phyloP scores from a whole-genome alignment of 2,888 invertebrate genomes.

The Cataglyphis cursor region DNA sequence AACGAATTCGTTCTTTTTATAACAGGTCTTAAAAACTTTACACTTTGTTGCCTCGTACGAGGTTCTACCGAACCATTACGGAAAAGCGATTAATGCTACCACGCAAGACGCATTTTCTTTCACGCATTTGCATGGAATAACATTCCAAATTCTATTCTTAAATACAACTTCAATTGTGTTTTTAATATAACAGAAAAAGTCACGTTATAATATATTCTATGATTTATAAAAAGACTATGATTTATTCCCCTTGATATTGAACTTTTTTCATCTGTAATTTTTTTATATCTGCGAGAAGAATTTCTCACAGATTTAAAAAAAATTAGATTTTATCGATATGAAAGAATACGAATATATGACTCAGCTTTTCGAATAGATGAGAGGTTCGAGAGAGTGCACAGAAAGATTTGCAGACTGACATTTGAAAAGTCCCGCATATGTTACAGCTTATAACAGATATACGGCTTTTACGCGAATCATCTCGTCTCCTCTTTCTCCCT shows the following conservation, averaged over 20 bases:
- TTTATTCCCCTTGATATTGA: neutral
- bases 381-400: neutral
- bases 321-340: neutral
- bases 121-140: neutral
- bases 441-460: conserved; percentile 13
- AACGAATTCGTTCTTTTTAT: conserved; percentile 27
- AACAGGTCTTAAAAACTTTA: conserved; percentile 13
- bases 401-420: conserved; percentile 28
- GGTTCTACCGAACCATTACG: neutral
- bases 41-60: conserved; percentile 8
- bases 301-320: neutral
- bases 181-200: neutral
- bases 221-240: neutral
- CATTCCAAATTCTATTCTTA: conserved; percentile 2
- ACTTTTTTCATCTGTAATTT: neutral
- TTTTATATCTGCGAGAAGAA: no score
- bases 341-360: neutral
- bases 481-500: neutral
- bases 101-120: neutral
- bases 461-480: neutral
- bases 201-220: neutral
- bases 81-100: conserved; percentile 15
- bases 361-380: neutral
- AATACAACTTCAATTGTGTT: neutral
- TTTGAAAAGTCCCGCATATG: conserved; percentile 12